Conservation (phyloP, 2,797 vertebrate genomes). For the Hypotaenidia philippensis region DNA sequence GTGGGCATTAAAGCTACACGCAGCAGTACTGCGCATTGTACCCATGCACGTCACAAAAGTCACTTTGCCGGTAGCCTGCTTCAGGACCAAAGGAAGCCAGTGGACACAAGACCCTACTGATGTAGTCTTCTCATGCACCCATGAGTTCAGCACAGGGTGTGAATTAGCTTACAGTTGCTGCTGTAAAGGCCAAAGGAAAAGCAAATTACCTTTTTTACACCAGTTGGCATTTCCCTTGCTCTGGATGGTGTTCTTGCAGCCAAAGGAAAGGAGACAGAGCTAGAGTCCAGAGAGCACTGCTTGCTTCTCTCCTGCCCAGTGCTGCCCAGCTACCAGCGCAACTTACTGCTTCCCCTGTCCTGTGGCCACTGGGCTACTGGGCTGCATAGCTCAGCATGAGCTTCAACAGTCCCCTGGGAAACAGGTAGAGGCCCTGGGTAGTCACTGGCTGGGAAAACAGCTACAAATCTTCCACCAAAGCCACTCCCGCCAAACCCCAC, state of each 20-base stretch:
- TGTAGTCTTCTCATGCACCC: background rate
- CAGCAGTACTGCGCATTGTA: background rate
- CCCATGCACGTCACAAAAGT: fast-evolving
- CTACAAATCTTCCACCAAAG: background rate
- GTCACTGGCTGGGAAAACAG: background rate
- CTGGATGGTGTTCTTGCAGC: fast-evolving
- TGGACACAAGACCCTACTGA: background rate
- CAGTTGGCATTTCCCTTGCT: background rate
- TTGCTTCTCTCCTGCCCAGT: background rate
- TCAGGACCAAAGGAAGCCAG: background rate
- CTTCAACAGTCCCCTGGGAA: fast-evolving
- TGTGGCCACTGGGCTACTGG: background rate
- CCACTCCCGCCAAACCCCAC: background rate
- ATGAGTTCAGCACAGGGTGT: background rate
- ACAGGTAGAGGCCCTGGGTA: background rate
- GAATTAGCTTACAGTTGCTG: background rate
- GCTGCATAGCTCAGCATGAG: background rate
- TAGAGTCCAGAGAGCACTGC: background rate
- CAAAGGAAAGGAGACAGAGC: background rate
- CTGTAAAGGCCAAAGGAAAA: background rate
- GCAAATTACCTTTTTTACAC: background rate
- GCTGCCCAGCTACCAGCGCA: background rate
- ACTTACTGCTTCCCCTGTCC: background rate
- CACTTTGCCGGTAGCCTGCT: background rate
- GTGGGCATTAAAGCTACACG: background rate